Conservation (phyloP, 1,140 invertebrate genomes). For the Eupristina koningsbergeri region DNA sequence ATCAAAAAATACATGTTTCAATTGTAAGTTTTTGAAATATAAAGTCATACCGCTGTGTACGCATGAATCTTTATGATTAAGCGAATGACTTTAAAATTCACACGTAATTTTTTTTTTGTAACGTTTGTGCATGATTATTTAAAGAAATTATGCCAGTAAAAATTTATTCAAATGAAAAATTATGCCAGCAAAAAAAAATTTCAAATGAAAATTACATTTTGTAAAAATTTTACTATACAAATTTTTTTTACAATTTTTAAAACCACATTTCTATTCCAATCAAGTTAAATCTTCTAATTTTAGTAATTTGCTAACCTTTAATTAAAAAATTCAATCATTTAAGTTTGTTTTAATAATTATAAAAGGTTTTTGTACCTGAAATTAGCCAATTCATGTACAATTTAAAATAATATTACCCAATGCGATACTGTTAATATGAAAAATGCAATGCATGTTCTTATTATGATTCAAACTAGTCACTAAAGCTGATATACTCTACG, state of each 20-base stretch:
- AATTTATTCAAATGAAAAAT: neutral
- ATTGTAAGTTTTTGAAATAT: constrained; percentile 30
- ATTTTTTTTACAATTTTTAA: neutral
- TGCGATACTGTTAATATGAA: constrained; percentile 16
- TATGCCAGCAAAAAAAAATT: neutral
- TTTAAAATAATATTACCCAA: neutral
- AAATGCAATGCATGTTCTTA: constrained; percentile 60
- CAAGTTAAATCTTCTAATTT: neutral
- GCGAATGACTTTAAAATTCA: constrained; percentile 23
- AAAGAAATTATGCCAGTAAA: neutral
- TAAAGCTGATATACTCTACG: constrained; percentile 58
- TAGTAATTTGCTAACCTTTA: neutral
- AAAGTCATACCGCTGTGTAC: constrained; percentile 6
- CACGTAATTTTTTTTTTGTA: constrained; percentile 40
- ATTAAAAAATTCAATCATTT: neutral
- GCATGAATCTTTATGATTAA: constrained; percentile 24
- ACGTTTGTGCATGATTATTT: neutral
- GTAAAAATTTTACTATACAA: neutral
- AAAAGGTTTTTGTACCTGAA: neutral
- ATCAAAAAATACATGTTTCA: constrained; percentile 38
- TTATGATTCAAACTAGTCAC: constrained; percentile 70
- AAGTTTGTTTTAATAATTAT: neutral
- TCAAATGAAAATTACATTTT: neutral
- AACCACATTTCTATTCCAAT: too few relatives aligned
- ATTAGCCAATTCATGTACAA: neutral